Evolutionary conservation across 1,140 invertebrate species (phyloP), one percentile per base, ranked within the genome.

Genomic region (Drosophila mauritiana): DNA sequence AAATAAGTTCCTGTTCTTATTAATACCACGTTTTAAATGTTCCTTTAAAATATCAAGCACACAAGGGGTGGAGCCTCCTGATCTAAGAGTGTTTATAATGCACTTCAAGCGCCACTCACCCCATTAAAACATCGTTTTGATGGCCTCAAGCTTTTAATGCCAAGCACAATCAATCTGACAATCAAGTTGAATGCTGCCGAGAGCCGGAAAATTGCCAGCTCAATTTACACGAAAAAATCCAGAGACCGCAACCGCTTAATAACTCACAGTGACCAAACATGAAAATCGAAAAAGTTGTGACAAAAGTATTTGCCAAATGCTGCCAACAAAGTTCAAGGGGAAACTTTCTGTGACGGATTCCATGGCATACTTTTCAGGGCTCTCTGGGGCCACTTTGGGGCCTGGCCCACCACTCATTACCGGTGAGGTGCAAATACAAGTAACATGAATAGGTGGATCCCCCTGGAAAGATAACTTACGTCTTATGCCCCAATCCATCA

Each of bases 401-500:
- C 22, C 45, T 51, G 61, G 39, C 22, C 51, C 10, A 57, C 62
- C 25, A 34, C 78, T 73, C 57, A 73, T 84, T 84, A 61, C 39
- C 56, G 54, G 22, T 3, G 40, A 31, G 55, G 36, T 43, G 58
- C 39, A 25, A 55, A 40, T 20, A 15, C 34, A 45, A 57, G 20
- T 39, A 20, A 11, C 20, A 22, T 22, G 20, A 22, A 40, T 43
- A 40, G 34, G 40, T 12, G 37, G 36, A 12, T 39, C 2, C 3
- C 10, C 12, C 52, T 61, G 45, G 56, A 57, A 51, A 56, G 65
- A 51, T 52, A 93, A 95, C 95, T 95, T 95, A 96, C 95, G 95
- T 94, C 95, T 95, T 90, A 96, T 95, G 92, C 95, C 95, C 95
- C 95, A 96, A 93, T 96, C 95, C 95, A 96, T 95, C 94, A 95